These are phyloP conservation scores for Telenomus remus DNA, from an alignment of 1,140 invertebrate genomes.

Conservation along the genomic window DNA sequence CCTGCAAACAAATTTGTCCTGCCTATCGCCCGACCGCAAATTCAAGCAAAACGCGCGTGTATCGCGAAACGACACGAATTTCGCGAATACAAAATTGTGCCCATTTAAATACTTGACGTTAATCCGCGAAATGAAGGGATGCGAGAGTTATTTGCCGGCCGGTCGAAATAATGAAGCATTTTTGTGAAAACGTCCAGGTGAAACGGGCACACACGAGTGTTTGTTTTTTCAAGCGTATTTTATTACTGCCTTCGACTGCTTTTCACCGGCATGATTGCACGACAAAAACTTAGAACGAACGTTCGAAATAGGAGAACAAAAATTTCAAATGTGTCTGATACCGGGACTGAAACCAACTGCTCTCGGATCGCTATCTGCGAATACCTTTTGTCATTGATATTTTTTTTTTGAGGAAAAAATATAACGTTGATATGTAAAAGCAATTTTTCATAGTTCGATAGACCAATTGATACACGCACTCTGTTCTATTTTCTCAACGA, in stretches of 20 bases:
- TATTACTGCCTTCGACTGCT: slow-evolving; percentile 26
- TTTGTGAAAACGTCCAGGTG: slow-evolving; percentile 31
- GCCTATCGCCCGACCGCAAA: slow-evolving; percentile 25
- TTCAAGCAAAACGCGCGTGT: slow-evolving; percentile 44
- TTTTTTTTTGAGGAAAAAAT: slow-evolving; percentile 13
- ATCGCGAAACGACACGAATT: slow-evolving; percentile 12
- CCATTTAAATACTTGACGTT: slow-evolving; percentile 53
- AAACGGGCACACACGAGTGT: slow-evolving; percentile 35
- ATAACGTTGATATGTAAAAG: slow-evolving; percentile 1
- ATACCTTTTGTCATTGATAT: slow-evolving; percentile 16
- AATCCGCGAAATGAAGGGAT: slow-evolving; percentile 49
- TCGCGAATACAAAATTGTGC: slow-evolving; percentile 34
- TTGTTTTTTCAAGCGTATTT: slow-evolving; percentile 54
- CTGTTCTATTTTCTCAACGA: slow-evolving; percentile 8
- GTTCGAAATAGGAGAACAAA: slow-evolving; percentile 25
- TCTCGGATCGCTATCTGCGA: slow-evolving; percentile 10
- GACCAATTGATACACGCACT: slow-evolving; percentile 17
- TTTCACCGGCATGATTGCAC: slow-evolving; percentile 31
- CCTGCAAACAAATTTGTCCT: slow-evolving; percentile 12
- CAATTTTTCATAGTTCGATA: slow-evolving; percentile 10
- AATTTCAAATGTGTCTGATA: slow-evolving; percentile 42
- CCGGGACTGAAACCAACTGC: slow-evolving; percentile 8
- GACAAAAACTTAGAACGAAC: slow-evolving; percentile 34
- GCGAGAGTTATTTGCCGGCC: slow-evolving; percentile 37
- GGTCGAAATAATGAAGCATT: slow-evolving; percentile 48